A percentile compares a stretch with the other conserved stretches of the same genome.
Evolutionary conservation across 2,113 vertebrate genomes (phyloP).

Genomic region (Malaclemys terrapin): DNA sequence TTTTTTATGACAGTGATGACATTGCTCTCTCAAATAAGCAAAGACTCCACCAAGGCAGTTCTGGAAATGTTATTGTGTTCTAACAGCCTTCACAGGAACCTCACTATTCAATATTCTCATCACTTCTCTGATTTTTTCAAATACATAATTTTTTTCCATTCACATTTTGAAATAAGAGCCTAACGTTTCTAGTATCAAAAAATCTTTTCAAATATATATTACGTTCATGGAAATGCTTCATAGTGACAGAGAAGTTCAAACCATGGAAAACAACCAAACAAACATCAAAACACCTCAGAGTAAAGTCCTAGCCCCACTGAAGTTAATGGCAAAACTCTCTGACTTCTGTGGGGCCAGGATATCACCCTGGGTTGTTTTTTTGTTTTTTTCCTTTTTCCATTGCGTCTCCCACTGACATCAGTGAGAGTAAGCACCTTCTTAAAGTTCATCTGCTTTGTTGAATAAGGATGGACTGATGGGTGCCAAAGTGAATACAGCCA

Average conservation of each 20-base stretch:
- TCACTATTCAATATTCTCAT: neutral
- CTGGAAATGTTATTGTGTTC: too few relatives aligned
- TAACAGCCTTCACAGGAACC: neutral
- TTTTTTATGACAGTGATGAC: neutral
- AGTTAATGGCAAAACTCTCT: neutral
- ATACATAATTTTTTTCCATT: neutral
- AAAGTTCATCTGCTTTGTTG: neutral
- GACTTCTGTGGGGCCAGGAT: neutral
- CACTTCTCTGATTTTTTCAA: neutral
- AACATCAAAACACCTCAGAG: neutral
- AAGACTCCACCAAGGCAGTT: neutral
- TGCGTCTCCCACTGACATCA: neutral
- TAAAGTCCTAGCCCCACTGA: slow-evolving; percentile 1
- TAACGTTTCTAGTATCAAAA: neutral
- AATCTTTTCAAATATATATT: neutral
- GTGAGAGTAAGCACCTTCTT: neutral
- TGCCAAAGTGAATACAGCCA: neutral
- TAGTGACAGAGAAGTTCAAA: neutral
- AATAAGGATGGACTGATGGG: neutral
- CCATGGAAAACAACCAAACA: neutral
- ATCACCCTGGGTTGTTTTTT: neutral
- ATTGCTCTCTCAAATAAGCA: neutral
- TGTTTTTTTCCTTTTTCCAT: neutral
- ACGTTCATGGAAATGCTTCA: neutral
- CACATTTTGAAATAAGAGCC: neutral